Base-by-base conservation (phyloP, 2,888 invertebrate species). In the Trichogramma dendrolimi region DNA sequence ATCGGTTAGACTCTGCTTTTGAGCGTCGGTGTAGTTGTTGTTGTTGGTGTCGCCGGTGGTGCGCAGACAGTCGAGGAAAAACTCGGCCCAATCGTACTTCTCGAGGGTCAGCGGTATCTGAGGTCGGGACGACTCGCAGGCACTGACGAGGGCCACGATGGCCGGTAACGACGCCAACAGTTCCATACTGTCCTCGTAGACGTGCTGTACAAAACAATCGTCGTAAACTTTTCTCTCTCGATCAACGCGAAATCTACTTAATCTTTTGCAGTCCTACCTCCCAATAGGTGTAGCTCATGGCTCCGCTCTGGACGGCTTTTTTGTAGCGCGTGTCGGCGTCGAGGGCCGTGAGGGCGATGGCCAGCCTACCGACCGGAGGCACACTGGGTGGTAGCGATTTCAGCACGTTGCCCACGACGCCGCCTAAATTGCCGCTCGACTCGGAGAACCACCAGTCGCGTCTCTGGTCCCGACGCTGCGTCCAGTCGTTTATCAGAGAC, bases 111-210 rank as follows among this genome's bases (percentile, higher is more conserved):
- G 5, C 7, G 6, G 14, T 8, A 56, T 56, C 8, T 41, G 52
- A 1, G 57, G 52, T 4, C 44, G 48, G 4, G 39, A 46, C 5
- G 49, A 42, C 38, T 61, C 62, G 27, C 48, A 14, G 41, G 50
- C 40, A 43, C 60, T 69, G 4, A 72, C 66, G 5, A 76, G 64
- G 8, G 72, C 72, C 10, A 76, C 69, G 7, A 76, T 71, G 4
- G 73, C 76, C n/a, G 76, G 76, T 38, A 76, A 61, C 5, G 67
- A 67, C 8, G 76, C 76, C 10, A 76, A 63, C 41, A 76, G 58
- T 58, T 76, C 76, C 76, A 76, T 76, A 53, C 75, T 70, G 53
- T 76, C 75, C 64, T 76, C 76, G 62, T 72, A 76, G 4, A 66
- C 67, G 61, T 75, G 69, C 76, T 76, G 49, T 2, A 27, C 27